Conservation (phyloP, 2,113 vertebrate species). For the Bettongia penicillata region DNA sequence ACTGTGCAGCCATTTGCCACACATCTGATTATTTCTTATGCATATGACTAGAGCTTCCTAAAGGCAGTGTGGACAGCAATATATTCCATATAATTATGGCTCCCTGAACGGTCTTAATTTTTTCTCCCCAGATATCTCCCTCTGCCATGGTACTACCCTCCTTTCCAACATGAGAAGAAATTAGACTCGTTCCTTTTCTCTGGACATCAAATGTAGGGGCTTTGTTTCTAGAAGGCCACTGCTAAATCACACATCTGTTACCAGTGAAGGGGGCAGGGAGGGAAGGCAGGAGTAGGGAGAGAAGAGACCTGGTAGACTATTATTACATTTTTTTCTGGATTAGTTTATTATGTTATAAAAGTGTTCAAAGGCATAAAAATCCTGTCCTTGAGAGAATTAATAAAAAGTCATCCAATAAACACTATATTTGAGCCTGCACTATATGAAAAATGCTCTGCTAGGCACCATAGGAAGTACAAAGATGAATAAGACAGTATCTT, state of each 20-base stretch:
- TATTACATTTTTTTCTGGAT: background rate
- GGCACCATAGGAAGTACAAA: background rate
- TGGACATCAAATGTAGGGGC: constrained; percentile 17
- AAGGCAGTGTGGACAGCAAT: background rate
- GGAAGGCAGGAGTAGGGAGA: constrained; percentile 11
- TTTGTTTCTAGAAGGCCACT: constrained; percentile 21
- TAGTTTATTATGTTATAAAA: constrained; percentile 12
- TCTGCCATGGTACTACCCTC: constrained; percentile 34
- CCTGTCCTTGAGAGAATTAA: constrained; percentile 15
- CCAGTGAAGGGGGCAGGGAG: constrained; percentile 37
- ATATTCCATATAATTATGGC: background rate
- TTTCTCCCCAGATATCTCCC: constrained; percentile 43
- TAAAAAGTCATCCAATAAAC: background rate
- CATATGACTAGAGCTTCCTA: background rate
- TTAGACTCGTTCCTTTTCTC: constrained; percentile 28
- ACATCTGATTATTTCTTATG: background rate
- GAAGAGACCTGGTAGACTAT: background rate
- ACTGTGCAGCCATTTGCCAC: background rate
- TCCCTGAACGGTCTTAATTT: background rate
- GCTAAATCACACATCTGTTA: constrained; percentile 50
- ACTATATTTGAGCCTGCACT: background rate
- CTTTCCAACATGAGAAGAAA: constrained; percentile 40
- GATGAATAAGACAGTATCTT: background rate
- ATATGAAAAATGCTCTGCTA: background rate
- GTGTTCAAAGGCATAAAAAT: constrained; percentile 31